Base-by-base conservation (phyloP, 64 coral and sea anemone species). In the Catalaphyllia jardinei region DNA sequence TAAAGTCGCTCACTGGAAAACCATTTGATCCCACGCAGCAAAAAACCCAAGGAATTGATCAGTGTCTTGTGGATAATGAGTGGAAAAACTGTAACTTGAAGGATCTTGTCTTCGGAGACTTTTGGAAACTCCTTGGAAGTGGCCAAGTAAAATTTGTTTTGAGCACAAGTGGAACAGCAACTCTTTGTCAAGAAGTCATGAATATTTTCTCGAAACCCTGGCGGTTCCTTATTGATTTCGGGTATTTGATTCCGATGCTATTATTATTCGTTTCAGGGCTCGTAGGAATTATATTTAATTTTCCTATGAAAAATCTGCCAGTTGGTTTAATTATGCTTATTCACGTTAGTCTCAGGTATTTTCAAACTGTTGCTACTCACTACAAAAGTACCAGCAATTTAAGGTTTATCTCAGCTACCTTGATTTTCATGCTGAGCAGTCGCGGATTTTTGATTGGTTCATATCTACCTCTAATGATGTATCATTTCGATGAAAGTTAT, bases 21-120 rank as follows among this genome's bases (percentile, higher is more conserved):
- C 31, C 73, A 82, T 83, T 89, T 19, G 87, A 89, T 85, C 79
- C 72, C 6, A 31, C 59, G 2, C 67, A 93, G 80, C 13, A 18
- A 1, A 82, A 83, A 31, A 89, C 92, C 0, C 87, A 76, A 25
- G 92, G 92, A 18, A 52, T 94, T 50, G 87, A 94, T 19, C 73
- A 55, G 7, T 82, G 75, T 73, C 59, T 89, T 77, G 87, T 94
- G 6, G 25, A 89, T 15, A 8, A 87, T 4, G 83, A 77, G 51
- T 94, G 87, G 88, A 78, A 79, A 78, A 80, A 60, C 52, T 13
- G 77, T 8, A 16, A 13, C 5, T n/a, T 52, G 38, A 71, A 31
- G 54, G 79, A 52, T 76, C 20, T 91, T 11, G 76, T 84, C 15
- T 91, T 91, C 62, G 89, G 89, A 30, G 72, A 91, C 79, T 62